Conservation (phyloP, 2,113 vertebrate genomes). For the Platichthys flesus region DNA sequence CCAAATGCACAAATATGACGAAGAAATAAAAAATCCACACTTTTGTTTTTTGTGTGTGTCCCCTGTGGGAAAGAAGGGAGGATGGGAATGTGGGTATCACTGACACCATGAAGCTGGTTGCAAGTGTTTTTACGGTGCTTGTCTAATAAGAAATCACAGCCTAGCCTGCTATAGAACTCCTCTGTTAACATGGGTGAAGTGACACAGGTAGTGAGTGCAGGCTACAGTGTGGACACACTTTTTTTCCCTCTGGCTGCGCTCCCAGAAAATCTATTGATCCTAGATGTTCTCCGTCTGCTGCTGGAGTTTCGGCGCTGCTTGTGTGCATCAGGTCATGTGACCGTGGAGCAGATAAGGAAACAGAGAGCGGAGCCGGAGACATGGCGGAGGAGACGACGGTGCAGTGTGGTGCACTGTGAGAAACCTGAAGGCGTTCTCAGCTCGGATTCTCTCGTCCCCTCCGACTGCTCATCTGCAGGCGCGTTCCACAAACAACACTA, state of each 20-base stretch:
- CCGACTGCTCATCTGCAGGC: constrained; percentile 15
- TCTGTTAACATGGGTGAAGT: constrained; percentile 51
- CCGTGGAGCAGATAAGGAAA: constrained; percentile 56
- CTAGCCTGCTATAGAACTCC: constrained; percentile 24
- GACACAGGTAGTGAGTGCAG: constrained; percentile 42
- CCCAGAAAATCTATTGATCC: constrained; percentile 68
- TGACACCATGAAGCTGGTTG: constrained; percentile 3
- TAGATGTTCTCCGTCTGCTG: constrained; percentile 38
- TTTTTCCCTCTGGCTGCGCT: constrained; percentile 41
- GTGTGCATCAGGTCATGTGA: constrained; percentile 56
- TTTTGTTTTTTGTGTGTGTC: constrained; percentile 25
- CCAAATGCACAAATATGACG: constrained; percentile 36
- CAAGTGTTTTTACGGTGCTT: constrained; percentile 5
- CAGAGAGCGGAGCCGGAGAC: constrained; percentile 10
- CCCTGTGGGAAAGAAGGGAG: not conserved
- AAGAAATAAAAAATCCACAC: constrained; percentile 39
- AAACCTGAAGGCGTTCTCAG: constrained; percentile 2
- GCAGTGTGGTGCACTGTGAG: not conserved
- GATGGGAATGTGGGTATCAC: not conserved
- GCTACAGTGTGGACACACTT: constrained; percentile 43
- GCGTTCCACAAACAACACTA: constrained; percentile 45
- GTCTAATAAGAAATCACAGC: constrained; percentile 34
- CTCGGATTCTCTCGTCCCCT: constrained; percentile 1
- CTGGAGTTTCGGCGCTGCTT: constrained; percentile 27
- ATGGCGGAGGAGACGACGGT: not conserved